A percentile compares a stretch with the other conserved stretches of the same genome.
Evolutionary conservation across 2,113 vertebrate genomes (phyloP).

Genomic region (Poeciliopsis turrubarensis): DNA sequence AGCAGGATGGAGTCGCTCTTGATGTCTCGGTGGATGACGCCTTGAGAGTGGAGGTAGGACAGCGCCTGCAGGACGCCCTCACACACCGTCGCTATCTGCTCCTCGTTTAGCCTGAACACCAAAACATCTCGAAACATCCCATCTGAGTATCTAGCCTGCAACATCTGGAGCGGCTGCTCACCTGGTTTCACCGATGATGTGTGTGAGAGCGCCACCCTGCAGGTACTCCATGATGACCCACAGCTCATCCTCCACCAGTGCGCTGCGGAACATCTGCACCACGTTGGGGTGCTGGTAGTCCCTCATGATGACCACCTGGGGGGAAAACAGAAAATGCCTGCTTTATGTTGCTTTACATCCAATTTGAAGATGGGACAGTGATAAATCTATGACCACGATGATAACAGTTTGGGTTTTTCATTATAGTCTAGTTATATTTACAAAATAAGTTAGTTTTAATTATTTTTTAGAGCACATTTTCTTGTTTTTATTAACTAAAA

Average conservation of each 20-base stretch:
- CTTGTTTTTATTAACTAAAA: too few relatives aligned
- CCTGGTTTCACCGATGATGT: slow-evolving; percentile 92
- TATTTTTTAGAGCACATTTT: too few relatives aligned
- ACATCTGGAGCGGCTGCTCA: slow-evolving; percentile 39
- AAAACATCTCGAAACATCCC: slow-evolving; percentile 7
- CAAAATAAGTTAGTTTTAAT: too few relatives aligned
- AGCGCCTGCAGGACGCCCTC: slow-evolving; percentile 90
- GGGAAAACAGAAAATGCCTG: neutral
- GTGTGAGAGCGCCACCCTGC: slow-evolving; percentile 92
- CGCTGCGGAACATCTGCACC: slow-evolving; percentile 93
- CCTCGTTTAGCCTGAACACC: slow-evolving; percentile 85
- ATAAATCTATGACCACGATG: too few relatives aligned
- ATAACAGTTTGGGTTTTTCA: too few relatives aligned
- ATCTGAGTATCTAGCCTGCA: neutral
- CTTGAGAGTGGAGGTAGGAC: slow-evolving; percentile 89
- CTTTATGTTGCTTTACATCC: neutral
- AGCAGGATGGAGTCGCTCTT: slow-evolving; percentile 95
- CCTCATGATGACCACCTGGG: slow-evolving; percentile 94
- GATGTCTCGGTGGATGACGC: slow-evolving; percentile 93
- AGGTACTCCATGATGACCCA: slow-evolving; percentile 98
- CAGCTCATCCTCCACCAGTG: slow-evolving; percentile 91
- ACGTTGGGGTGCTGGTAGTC: slow-evolving; percentile 91
- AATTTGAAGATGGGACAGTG: neutral
- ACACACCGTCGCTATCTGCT: slow-evolving; percentile 93
- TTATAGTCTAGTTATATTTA: too few relatives aligned